Evolutionary conservation across 1,140 invertebrate species (phyloP).

Genomic region (Hylyphantes graminicola): DNA sequence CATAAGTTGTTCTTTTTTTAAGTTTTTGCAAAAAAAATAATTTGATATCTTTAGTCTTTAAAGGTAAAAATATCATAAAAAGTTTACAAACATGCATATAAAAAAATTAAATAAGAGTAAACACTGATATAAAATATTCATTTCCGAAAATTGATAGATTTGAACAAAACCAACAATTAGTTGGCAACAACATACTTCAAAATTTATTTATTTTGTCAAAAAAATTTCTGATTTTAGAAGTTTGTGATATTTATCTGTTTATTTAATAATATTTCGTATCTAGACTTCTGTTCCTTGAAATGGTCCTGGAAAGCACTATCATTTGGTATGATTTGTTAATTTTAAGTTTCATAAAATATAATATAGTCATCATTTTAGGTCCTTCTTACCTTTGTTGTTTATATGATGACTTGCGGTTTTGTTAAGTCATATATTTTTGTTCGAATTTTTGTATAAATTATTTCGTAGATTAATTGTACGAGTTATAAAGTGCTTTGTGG

Average conservation of each 20-base stretch:
- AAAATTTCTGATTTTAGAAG: not conserved
- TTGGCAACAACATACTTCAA: not conserved
- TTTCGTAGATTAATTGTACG: not conserved
- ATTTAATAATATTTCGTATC: conserved; percentile 1
- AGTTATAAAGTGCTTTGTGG: not conserved
- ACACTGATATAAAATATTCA: no score
- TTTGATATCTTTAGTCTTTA: no score
- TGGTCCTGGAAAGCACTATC: conserved; percentile 98
- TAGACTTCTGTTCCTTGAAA: conserved; percentile 71
- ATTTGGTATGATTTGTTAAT: conserved; percentile 80
- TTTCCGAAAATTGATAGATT: no score
- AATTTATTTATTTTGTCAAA: not conserved
- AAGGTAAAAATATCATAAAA: no score
- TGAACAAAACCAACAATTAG: not conserved
- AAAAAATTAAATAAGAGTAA: no score
- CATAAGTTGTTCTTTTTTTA: not conserved
- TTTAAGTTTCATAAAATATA: no score
- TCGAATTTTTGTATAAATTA: not conserved
- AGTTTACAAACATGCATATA: no score
- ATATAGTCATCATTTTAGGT: not conserved
- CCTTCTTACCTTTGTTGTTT: conserved; percentile 6
- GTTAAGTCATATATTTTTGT: not conserved
- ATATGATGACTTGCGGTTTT: conserved; percentile 38
- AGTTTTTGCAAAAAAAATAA: no score
- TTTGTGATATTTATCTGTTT: not conserved